Evolutionary conservation across 2,888 invertebrate genomes (phyloP).

Genomic region (Hermaeophaga mercurialis): DNA sequence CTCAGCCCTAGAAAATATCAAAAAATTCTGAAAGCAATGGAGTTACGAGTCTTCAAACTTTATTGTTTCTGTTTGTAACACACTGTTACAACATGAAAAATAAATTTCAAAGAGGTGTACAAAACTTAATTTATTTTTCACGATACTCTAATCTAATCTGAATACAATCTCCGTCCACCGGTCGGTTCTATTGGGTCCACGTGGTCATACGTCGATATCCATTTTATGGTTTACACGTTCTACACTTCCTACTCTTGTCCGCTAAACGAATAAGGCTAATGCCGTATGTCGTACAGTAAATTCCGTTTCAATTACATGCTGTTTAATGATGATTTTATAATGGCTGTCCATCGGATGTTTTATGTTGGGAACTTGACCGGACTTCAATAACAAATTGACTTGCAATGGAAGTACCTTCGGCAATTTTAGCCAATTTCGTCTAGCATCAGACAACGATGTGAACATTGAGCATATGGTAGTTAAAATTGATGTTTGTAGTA

Average conservation of each 20-base stretch:
- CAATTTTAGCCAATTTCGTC: slow-evolving; percentile 16
- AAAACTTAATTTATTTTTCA: slow-evolving; percentile 33
- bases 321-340: slow-evolving; percentile 37
- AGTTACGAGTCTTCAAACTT: too few species aligned
- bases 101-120: too few species aligned
- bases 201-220: slow-evolving; percentile 32
- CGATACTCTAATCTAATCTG: slow-evolving; percentile 38
- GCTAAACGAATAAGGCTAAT: slow-evolving; percentile 35
- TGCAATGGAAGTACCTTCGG: slow-evolving; percentile 20
- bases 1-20: too few species aligned
- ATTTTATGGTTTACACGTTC: slow-evolving; percentile 33
- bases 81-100: too few species aligned
- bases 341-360: slow-evolving; percentile 25
- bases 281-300: slow-evolving; percentile 32
- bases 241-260: slow-evolving; percentile 40
- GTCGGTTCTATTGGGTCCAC: slow-evolving; percentile 21
- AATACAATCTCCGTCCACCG: slow-evolving; percentile 34
- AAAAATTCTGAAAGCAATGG: too few species aligned
- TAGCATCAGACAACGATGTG: too few species aligned
- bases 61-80: too few species aligned
- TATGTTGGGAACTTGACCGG: slow-evolving; percentile 21
- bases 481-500: too few species aligned
- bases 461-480: too few species aligned
- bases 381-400: slow-evolving; percentile 21
- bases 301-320: slow-evolving; percentile 31